These are phyloP conservation scores for Linyphia triangularis DNA, from an alignment of 2,888 invertebrate genomes.

Conservation along the genomic window DNA sequence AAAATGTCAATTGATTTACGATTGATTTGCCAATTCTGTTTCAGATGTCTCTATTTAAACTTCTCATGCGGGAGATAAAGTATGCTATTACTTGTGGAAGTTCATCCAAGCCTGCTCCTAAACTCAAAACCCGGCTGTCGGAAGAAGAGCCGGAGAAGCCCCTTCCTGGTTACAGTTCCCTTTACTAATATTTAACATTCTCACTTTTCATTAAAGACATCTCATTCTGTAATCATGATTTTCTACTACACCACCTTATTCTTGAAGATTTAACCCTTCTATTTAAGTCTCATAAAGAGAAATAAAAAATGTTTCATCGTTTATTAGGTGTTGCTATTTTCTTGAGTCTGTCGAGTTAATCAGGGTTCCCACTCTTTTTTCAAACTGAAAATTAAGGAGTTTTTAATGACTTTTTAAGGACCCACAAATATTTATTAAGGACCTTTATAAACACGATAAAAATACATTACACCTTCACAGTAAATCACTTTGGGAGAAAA, in stretches of 20 bases:
- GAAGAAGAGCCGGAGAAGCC: conserved; percentile 13
- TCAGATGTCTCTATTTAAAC: conserved; percentile 62
- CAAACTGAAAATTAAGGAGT: too few species aligned
- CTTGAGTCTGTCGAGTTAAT: too few species aligned
- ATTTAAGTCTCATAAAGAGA: background rate
- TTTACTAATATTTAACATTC: conserved; percentile 26
- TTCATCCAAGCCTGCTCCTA: conserved; percentile 70
- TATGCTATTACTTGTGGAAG: conserved; percentile 67
- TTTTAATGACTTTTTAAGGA: too few species aligned
- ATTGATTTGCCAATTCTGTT: background rate
- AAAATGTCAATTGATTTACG: background rate
- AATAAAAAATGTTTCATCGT: background rate
- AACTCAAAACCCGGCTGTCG: conserved; percentile 12
- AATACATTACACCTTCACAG: too few species aligned
- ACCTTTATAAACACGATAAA: too few species aligned
- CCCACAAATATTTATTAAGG: too few species aligned
- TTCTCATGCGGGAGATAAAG: conserved; percentile 59
- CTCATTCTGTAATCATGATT: background rate
- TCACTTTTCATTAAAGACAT: background rate
- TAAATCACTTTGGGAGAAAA: too few species aligned
- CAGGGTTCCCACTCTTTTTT: too few species aligned
- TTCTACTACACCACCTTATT: conserved; percentile 7
- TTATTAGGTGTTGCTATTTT: background rate
- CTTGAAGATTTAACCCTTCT: background rate
- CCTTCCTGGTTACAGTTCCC: conserved; percentile 53